These are phyloP conservation scores for Ennomos quercinarius DNA, from an alignment of 2,888 invertebrate species.

Conservation along the genomic window DNA sequence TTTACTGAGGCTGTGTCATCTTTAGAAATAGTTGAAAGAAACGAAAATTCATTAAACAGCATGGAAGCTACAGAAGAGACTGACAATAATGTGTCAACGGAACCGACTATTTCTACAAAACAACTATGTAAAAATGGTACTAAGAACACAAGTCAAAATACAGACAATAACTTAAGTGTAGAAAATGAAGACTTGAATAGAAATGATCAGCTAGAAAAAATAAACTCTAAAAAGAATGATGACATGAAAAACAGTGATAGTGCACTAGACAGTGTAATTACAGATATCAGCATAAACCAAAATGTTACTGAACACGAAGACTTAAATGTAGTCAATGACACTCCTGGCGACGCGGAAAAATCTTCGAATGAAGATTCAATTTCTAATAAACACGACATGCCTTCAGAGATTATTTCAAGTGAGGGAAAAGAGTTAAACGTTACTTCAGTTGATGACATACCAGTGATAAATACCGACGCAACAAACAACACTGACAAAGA, in stretches of 20 bases:
- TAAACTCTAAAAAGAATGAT: slow-evolving; percentile 1
- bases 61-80: slow-evolving; percentile 4
- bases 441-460: slow-evolving; percentile 35
- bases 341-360: slow-evolving; percentile 1
- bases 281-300: background rate
- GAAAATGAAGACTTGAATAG: slow-evolving; percentile 4
- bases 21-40: background rate
- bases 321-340: background rate
- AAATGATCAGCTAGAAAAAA: background rate
- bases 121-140: background rate
- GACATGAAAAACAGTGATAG: background rate
- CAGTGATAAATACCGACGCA: slow-evolving; percentile 17
- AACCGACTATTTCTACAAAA: background rate
- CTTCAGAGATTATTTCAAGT: background rate
- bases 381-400: background rate
- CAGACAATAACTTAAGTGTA: background rate
- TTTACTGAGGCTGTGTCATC: too few species aligned
- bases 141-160: background rate
- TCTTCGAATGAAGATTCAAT: background rate
- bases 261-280: slow-evolving; percentile 7
- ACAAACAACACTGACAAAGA: slow-evolving; percentile 6
- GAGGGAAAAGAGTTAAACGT: slow-evolving; percentile 34
- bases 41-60: background rate
- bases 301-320: background rate
- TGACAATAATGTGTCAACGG: background rate